Base-by-base conservation (phyloP, 2,797 vertebrate genomes). In the Pyrrhura leucotis region DNA sequence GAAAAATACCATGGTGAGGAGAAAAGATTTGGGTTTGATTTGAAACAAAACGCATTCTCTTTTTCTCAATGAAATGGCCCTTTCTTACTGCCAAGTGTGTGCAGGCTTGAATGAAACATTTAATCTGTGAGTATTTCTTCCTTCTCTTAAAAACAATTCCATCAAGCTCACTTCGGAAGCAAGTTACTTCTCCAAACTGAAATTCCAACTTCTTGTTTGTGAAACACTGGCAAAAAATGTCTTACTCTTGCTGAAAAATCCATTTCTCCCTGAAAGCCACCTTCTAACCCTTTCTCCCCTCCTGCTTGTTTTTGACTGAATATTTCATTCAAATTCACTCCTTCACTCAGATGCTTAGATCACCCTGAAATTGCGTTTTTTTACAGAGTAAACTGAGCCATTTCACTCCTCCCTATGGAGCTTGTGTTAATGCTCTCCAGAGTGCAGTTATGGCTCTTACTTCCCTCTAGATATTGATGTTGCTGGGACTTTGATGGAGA, bases 261-360 rank as follows among this genome's bases (percentile, higher is more conserved):
- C 26, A 51, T 79, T 95, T 95, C 75, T 82, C 0, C 4, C 69
- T 63, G 50, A 35, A 58, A 73, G 50, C n/a, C 6, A 12, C 58
- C 40, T 81, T 58, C 78, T 93, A 90, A 91, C 82, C 39, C 71
- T 90, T 85, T 76, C 47, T 90, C 47, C 23, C 20, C 7, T 82
- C 22, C 63, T 1, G 2, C 63, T 89, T 87, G 63, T 67, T 91
- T 79, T 69, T 76, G 66, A 65, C 54, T 84, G 77, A 86, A 91
- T 6, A 20, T 85, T 87, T 90, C 35, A 66, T 93, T 93, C 77
- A 88, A 73, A 95, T 93, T 86, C 79, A 65, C 21, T 80, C 62
- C 42, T 91, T 93, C 58, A 54, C 63, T 86, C 59, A 86, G 59
- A 84, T 78, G 88, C 75, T 90, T 78, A 81, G 63, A 88, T 91